Conservation (phyloP, 2,888 invertebrate species). For the Pollenia amentaria region DNA sequence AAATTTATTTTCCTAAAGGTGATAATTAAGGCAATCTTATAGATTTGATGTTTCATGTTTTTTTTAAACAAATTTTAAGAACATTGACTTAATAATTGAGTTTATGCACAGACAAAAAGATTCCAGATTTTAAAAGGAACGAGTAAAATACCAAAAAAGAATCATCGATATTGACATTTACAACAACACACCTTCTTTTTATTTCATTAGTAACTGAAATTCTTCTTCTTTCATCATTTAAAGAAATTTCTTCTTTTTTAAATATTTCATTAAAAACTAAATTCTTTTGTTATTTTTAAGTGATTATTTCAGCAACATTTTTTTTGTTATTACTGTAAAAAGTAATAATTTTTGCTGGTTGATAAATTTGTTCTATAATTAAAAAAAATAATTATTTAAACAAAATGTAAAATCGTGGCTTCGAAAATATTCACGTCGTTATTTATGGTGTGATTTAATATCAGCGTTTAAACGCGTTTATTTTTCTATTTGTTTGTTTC, state of each 20-base stretch:
- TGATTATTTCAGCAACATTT: conserved; percentile 21
- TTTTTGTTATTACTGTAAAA: conserved; percentile 16
- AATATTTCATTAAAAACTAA: conserved; percentile 21
- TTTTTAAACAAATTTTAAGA: conserved; percentile 27
- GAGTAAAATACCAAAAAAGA: not conserved
- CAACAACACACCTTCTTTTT: conserved; percentile 51
- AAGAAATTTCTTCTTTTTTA: conserved; percentile 52
- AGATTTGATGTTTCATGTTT: not conserved
- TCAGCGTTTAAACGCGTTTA: conserved; percentile 41
- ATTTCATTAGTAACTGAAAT: conserved; percentile 33
- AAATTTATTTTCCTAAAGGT: conserved; percentile 31
- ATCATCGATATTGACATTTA: conserved; percentile 16
- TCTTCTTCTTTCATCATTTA: conserved; percentile 23
- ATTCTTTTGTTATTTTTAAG: conserved; percentile 40
- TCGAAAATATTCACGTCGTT: conserved; percentile 38
- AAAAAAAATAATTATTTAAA: conserved; percentile 31
- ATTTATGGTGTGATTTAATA: conserved; percentile 19
- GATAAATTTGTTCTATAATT: conserved; percentile 13
- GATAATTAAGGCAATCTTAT: not conserved
- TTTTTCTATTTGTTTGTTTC: not conserved
- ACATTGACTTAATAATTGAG: conserved; percentile 53
- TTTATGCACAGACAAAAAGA: conserved; percentile 25
- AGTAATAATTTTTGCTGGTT: conserved; percentile 2
- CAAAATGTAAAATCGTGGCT: conserved; percentile 30
- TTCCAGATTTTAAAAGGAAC: conserved; percentile 51